phyloP scores from a whole-genome alignment of 2,113 vertebrate genomes.

The Solenodon paradoxus region DNA sequence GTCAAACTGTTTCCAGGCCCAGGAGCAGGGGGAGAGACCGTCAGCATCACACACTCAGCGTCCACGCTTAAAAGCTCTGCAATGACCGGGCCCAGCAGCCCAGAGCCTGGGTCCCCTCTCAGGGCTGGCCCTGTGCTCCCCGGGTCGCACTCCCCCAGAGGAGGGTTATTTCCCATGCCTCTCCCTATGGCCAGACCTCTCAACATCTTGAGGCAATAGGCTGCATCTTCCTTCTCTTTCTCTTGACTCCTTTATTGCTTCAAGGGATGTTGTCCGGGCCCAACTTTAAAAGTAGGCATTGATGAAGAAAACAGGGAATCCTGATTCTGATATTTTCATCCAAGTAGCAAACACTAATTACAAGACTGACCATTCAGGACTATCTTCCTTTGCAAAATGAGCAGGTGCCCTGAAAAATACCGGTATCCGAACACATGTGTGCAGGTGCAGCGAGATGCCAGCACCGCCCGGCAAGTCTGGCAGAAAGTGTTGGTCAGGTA shows the following conservation, averaged over 20 bases:
- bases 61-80: too few species aligned
- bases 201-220: not conserved
- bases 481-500: not conserved
- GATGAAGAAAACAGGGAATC: not conserved
- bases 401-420: not conserved
- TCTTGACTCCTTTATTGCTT: not conserved
- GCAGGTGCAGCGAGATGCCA: not conserved
- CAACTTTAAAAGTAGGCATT: not conserved
- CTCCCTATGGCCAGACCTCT: not conserved
- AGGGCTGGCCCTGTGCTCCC: rapidly evolving
- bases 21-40: not conserved
- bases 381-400: not conserved
- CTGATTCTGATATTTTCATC: not conserved
- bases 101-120: too few species aligned
- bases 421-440: not conserved
- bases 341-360: not conserved
- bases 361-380: not conserved
- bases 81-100: too few species aligned
- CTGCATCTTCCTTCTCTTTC: not conserved
- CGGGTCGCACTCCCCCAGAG: rapidly evolving
- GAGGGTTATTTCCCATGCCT: not conserved
- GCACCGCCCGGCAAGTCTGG: not conserved
- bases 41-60: not conserved
- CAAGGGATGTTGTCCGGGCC: not conserved
- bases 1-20: not conserved